phyloP scores from a whole-genome alignment of 2,888 invertebrate genomes.

The Diarsia dahlii region DNA sequence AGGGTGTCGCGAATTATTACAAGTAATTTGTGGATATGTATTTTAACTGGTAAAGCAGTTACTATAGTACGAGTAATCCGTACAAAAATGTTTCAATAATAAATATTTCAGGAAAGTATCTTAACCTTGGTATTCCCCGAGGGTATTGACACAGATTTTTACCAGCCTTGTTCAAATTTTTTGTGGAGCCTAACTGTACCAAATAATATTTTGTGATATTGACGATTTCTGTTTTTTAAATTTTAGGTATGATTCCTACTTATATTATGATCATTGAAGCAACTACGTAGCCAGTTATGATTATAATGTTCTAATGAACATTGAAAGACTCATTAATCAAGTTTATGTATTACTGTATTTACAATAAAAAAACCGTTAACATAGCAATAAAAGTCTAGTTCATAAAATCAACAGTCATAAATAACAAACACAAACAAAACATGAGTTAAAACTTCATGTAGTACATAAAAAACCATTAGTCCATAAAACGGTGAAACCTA shows the following conservation, averaged over 20 bases:
- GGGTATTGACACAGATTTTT: not conserved
- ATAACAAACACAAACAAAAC: slow-evolving; percentile 15
- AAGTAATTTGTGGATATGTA: slow-evolving; percentile 3
- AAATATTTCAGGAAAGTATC: not conserved
- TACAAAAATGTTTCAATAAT: not conserved
- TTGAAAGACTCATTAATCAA: not conserved
- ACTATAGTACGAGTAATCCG: not conserved
- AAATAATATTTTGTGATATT: not conserved
- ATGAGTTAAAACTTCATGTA: slow-evolving; percentile 1
- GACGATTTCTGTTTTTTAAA: not conserved
- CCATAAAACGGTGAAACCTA: slow-evolving; percentile 39
- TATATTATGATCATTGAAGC: not conserved
- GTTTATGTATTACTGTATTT: not conserved
- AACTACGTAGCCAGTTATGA: not conserved
- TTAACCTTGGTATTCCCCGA: not conserved
- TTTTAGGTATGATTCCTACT: not conserved
- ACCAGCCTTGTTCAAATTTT: not conserved
- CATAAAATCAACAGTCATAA: slow-evolving; percentile 19
- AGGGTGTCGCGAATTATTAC: slow-evolving; percentile 10
- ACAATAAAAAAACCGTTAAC: not conserved
- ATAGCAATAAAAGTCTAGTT: slow-evolving; percentile 8
- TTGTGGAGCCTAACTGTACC: not conserved
- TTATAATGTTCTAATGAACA: not conserved
- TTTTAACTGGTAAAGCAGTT: not conserved
- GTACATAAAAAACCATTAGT: slow-evolving; percentile 26